Evolutionary conservation across 2,888 invertebrate genomes (phyloP).

Genomic region (Orchestes rusci): DNA sequence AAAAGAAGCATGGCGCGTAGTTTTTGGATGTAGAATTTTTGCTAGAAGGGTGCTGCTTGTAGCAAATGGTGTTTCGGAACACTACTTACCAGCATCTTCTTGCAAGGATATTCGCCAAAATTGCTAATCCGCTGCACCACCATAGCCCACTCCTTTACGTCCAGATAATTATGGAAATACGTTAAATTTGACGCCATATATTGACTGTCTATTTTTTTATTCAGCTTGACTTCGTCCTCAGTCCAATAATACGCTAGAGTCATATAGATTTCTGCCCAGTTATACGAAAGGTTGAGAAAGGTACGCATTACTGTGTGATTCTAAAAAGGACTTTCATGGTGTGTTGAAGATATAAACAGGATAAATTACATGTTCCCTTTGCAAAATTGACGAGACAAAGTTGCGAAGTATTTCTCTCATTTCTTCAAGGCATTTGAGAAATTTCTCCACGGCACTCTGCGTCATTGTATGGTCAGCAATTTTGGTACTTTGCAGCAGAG

Average conservation of each 20-base stretch:
- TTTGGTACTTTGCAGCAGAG: slow-evolving; percentile 36
- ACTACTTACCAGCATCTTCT: slow-evolving; percentile 30
- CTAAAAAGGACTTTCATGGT: slow-evolving; percentile 36
- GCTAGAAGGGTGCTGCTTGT: slow-evolving; percentile 36
- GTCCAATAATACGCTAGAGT: slow-evolving; percentile 35
- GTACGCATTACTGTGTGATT: slow-evolving; percentile 38
- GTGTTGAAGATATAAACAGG: not conserved
- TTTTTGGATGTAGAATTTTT: slow-evolving; percentile 39
- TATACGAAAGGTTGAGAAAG: slow-evolving; percentile 38
- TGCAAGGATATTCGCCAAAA: slow-evolving; percentile 41
- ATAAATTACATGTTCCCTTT: slow-evolving; percentile 39
- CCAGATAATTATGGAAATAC: slow-evolving; percentile 40
- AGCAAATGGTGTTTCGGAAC: too few relatives aligned
- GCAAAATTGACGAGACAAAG: slow-evolving; percentile 37
- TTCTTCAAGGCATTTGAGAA: slow-evolving; percentile 34
- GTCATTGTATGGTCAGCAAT: slow-evolving; percentile 38
- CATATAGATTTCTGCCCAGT: slow-evolving; percentile 40
- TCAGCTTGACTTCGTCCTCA: slow-evolving; percentile 28
- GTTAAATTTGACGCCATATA: slow-evolving; percentile 36
- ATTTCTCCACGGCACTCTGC: slow-evolving; percentile 34
- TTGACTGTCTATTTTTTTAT: slow-evolving; percentile 32
- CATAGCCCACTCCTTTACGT: slow-evolving; percentile 39
- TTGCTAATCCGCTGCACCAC: slow-evolving; percentile 41
- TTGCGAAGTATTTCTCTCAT: slow-evolving; percentile 32
- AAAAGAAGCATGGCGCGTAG: slow-evolving; percentile 35